phyloP scores from a whole-genome alignment of 2,113 vertebrate genomes.

The Ictalurus furcatus region DNA sequence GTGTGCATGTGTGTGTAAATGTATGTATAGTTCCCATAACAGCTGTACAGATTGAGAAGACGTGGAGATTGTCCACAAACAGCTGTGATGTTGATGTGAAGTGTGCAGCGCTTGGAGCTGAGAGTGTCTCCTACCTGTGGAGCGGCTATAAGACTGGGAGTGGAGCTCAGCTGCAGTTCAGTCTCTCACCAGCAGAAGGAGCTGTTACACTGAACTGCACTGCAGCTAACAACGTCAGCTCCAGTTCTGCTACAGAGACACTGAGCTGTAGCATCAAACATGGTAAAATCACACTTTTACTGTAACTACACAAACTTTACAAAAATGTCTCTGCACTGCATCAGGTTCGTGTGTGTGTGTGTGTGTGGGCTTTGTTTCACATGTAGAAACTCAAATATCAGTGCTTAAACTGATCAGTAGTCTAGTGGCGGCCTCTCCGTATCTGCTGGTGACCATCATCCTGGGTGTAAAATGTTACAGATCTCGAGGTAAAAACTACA shows the following conservation, averaged over 20 bases:
- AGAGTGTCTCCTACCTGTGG: slow-evolving; percentile 46
- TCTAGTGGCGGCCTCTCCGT: background rate
- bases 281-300: background rate
- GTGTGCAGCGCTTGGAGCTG: slow-evolving; percentile 28
- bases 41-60: background rate
- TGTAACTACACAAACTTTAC: background rate
- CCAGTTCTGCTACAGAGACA: fast-evolving
- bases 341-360: too few species aligned
- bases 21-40: background rate
- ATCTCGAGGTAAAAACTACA: background rate
- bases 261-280: background rate
- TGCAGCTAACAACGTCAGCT: background rate
- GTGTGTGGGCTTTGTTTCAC: background rate
- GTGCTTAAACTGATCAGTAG: slow-evolving; percentile 14
- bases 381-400: background rate
- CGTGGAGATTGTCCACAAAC: background rate
- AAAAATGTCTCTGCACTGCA: too few species aligned
- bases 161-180: slow-evolving; percentile 29
- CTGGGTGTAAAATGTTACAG: background rate
- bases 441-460: background rate
- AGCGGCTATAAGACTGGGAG: background rate
- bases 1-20: background rate
- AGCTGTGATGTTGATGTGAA: slow-evolving; percentile 13
- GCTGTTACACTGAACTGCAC: slow-evolving; percentile 48
- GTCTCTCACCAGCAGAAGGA: background rate